Percentiles rank a stretch among this genome's conserved stretches.
These are phyloP conservation scores for Polydrusus cervinus DNA, from an alignment of 2,888 invertebrate genomes.

Conservation along the genomic window DNA sequence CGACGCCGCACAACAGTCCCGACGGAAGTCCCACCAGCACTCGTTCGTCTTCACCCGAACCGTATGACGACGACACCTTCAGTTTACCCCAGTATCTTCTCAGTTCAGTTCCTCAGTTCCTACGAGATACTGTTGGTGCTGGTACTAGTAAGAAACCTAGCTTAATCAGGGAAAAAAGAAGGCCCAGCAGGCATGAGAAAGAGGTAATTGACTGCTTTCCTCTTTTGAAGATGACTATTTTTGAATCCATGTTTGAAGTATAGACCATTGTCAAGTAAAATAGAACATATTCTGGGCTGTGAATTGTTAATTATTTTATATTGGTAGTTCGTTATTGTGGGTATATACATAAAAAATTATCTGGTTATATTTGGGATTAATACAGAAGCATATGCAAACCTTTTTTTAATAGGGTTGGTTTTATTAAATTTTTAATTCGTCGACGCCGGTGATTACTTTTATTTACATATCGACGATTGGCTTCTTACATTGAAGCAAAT, in stretches of 20 bases:
- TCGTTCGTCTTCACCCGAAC: slow-evolving; percentile 76
- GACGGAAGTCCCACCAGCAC: slow-evolving; percentile 78
- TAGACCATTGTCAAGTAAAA: neutral
- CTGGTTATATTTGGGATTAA: too few species aligned
- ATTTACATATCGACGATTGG: neutral
- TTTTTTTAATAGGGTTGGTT: slow-evolving; percentile 8
- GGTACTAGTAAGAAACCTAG: slow-evolving; percentile 68
- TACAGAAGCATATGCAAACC: too few species aligned
- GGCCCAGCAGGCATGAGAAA: slow-evolving; percentile 53
- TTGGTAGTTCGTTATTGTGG: too few species aligned
- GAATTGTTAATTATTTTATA: neutral
- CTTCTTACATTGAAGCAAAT: neutral
- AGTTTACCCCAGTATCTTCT: slow-evolving; percentile 75
- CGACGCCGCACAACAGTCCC: slow-evolving; percentile 92
- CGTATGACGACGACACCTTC: slow-evolving; percentile 61
- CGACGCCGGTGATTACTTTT: neutral
- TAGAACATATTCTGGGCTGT: neutral
- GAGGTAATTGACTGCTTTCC: slow-evolving; percentile 59
- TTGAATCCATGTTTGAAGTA: slow-evolving; percentile 51
- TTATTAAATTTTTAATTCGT: neutral
- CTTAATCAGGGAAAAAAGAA: slow-evolving; percentile 50
- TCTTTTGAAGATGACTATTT: slow-evolving; percentile 41
- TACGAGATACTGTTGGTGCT: slow-evolving; percentile 77
- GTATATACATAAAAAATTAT: too few species aligned
- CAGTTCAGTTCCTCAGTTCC: slow-evolving; percentile 79